Evolutionary conservation across 2,113 vertebrate genomes (phyloP).

Genomic region (Sceloporus tristichus): DNA sequence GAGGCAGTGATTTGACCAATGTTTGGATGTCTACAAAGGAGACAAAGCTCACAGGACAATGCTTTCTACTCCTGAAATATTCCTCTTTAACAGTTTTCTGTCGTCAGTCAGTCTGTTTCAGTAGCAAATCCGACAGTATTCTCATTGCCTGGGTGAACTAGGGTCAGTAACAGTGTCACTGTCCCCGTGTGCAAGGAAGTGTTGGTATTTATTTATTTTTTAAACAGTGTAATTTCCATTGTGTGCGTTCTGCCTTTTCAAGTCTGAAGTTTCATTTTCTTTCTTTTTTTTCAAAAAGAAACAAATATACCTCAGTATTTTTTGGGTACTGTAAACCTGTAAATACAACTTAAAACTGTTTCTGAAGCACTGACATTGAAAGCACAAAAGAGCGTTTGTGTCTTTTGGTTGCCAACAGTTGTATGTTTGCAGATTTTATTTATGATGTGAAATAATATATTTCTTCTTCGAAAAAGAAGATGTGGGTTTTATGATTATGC

Average conservation of each 20-base stretch:
- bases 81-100: constrained; percentile 41
- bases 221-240: constrained; percentile 62
- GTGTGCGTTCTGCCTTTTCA: constrained; percentile 66
- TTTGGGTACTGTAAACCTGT: constrained; percentile 82
- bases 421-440: constrained; percentile 83
- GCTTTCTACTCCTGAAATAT: constrained; percentile 66
- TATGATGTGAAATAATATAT: constrained; percentile 88
- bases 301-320: constrained; percentile 85
- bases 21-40: constrained; percentile 64
- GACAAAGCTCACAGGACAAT: constrained; percentile 65
- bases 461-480: constrained; percentile 82
- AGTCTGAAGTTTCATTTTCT: constrained; percentile 76
- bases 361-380: constrained; percentile 78
- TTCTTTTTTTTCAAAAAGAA: constrained; percentile 53
- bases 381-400: constrained; percentile 75
- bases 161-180: constrained; percentile 65
- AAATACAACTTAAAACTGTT: constrained; percentile 69
- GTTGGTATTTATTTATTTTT: constrained; percentile 83
- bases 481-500: constrained; percentile 81
- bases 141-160: constrained; percentile 72
- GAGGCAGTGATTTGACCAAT: constrained; percentile 62
- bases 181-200: constrained; percentile 64
- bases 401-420: constrained; percentile 76
- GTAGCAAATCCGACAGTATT: constrained; percentile 81
- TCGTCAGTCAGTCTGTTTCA: constrained; percentile 51